A percentile compares a stretch with the other conserved stretches of the same genome.
Conservation (phyloP, 64 coral and sea anemone genomes). For the Pocillopora damicornis region DNA sequence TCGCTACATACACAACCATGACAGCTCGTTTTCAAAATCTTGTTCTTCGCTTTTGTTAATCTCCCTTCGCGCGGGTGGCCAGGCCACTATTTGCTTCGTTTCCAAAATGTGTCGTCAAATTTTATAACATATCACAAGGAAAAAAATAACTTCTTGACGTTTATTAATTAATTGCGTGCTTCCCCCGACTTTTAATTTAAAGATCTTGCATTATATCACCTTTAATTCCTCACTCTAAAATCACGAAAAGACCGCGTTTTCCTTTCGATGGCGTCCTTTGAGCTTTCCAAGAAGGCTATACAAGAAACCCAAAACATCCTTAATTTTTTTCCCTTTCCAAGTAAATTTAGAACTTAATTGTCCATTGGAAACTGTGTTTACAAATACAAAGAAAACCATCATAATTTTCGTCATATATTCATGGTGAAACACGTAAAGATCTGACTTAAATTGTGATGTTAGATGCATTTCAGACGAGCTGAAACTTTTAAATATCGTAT, state of each 20-base stretch:
- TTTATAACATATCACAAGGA: background rate
- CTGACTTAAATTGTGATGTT: too few relatives aligned
- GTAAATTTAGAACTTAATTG: background rate
- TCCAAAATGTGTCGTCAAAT: background rate
- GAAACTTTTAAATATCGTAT: too few relatives aligned
- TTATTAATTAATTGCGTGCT: slow-evolving; percentile 14
- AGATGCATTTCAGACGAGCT: too few relatives aligned
- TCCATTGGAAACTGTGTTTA: background rate
- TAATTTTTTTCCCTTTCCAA: background rate
- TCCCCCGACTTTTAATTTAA: background rate
- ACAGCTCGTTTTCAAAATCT: background rate
- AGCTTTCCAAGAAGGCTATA: background rate
- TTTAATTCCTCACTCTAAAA: background rate
- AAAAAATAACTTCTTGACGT: background rate
- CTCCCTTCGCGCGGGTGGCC: slow-evolving; percentile 1
- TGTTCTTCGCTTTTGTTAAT: background rate
- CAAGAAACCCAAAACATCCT: background rate
- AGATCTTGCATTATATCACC: background rate
- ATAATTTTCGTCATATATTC: background rate
- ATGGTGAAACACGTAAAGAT: background rate
- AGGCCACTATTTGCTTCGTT: background rate
- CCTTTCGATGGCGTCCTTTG: background rate
- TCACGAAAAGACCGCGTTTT: background rate
- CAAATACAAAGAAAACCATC: background rate
- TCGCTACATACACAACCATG: background rate